Evolutionary conservation across 2,888 invertebrate species (phyloP).

Genomic region (Timema cristinae): DNA sequence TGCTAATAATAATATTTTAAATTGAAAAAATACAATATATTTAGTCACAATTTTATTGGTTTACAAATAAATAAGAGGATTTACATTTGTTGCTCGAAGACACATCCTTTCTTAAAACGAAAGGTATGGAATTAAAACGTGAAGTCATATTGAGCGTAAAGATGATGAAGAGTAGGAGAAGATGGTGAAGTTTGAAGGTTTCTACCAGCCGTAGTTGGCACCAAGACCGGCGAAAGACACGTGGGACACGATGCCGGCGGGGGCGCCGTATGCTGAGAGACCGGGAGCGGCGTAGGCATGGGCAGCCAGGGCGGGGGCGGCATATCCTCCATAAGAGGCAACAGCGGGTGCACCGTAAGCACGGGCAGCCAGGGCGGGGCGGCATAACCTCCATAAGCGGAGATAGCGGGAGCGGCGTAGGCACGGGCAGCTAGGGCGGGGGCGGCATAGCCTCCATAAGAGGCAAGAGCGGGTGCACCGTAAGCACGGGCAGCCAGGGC

Average conservation of each 20-base stretch:
- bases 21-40: too few species aligned
- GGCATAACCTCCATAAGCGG: constrained; percentile 3
- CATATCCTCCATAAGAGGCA: constrained; percentile 10
- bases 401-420: constrained; percentile 20
- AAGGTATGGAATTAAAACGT: background rate
- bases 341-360: constrained; percentile 4
- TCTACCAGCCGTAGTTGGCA: constrained; percentile 27
- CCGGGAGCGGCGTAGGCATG: constrained; percentile 16
- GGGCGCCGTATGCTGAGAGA: constrained; percentile 20
- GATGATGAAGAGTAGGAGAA: background rate
- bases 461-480: constrained; percentile 22
- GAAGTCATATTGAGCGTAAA: background rate
- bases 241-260: constrained; percentile 21
- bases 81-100: too few species aligned
- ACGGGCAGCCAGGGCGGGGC: constrained; percentile 39
- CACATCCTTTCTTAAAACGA: constrained; percentile 12
- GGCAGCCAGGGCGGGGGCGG: constrained; percentile 12
- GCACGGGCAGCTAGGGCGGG: constrained; percentile 16
- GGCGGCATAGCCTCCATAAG: constrained; percentile 11
- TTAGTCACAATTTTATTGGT: too few species aligned
- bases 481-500: constrained; percentile 20
- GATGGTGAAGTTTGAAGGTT: background rate
- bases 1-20: too few species aligned
- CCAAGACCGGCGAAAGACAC: constrained; percentile 29
- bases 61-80: too few species aligned